phyloP scores from a whole-genome alignment of 2,113 vertebrate genomes.

The Plectropomus leopardus region DNA sequence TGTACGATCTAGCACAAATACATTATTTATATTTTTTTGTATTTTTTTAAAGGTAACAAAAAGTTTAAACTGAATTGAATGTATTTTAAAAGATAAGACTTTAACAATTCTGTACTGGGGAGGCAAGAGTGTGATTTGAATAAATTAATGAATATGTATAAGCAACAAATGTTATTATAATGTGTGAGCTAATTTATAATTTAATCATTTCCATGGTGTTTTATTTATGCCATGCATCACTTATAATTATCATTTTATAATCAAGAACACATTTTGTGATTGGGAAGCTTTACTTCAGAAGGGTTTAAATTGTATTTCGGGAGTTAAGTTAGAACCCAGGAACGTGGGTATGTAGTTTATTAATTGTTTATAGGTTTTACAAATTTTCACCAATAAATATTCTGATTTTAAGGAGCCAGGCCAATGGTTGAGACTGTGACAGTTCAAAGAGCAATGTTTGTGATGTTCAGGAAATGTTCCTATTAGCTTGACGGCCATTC shows the following conservation, averaged over 20 bases:
- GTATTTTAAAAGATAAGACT: too few relatives aligned
- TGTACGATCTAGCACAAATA: too few relatives aligned
- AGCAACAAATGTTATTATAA: background rate
- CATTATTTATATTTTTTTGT: too few relatives aligned
- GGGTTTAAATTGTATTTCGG: background rate
- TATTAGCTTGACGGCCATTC: background rate
- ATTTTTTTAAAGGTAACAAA: too few relatives aligned
- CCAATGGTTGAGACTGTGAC: background rate
- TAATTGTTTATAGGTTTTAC: background rate
- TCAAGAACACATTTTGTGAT: background rate
- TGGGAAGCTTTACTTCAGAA: background rate
- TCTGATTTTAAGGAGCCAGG: background rate
- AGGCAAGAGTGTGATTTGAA: background rate
- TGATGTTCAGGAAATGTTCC: conserved; percentile 3
- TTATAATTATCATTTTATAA: background rate
- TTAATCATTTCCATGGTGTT: background rate
- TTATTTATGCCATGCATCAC: background rate
- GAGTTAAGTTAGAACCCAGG: too few relatives aligned
- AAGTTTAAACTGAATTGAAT: too few relatives aligned
- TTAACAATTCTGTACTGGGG: too few relatives aligned
- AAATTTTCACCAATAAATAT: background rate
- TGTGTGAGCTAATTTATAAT: background rate
- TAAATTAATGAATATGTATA: background rate
- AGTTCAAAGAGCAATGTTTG: background rate
- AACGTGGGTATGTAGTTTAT: background rate